These are phyloP conservation scores for Pristionchus japonicus DNA, from an alignment of 2,888 invertebrate species.

Conservation along the genomic window DNA sequence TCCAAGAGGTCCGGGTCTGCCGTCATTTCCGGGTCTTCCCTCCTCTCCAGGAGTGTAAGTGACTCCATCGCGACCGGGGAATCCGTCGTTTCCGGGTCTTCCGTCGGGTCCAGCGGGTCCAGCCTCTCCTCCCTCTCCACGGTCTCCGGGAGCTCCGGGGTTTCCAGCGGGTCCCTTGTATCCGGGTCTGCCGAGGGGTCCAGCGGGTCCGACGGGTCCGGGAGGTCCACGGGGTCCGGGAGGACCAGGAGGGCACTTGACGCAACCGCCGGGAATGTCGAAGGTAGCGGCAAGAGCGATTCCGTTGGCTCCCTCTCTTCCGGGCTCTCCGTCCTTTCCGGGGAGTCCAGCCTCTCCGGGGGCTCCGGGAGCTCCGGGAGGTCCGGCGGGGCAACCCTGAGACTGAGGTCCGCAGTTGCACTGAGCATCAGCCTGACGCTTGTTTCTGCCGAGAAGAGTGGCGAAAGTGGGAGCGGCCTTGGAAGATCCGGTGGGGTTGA, in stretches of 20 bases:
- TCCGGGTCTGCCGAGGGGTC: constrained; percentile 62
- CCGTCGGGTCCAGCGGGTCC: constrained; percentile 43
- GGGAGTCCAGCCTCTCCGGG: constrained; percentile 58
- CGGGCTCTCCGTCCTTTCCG: constrained; percentile 62
- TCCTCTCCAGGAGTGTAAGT: constrained; percentile 42
- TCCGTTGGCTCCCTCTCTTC: constrained; percentile 63
- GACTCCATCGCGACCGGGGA: constrained; percentile 56
- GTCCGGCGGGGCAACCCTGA: constrained; percentile 64
- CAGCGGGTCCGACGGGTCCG: constrained; percentile 59
- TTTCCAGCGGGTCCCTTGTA: constrained; percentile 54
- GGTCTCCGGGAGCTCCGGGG: constrained; percentile 37
- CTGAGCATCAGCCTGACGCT: constrained; percentile 60
- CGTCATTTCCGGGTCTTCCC: constrained; percentile 46
- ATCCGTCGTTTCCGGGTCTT: constrained; percentile 43
- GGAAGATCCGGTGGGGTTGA: constrained; percentile 57
- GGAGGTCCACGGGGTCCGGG: constrained; percentile 61
- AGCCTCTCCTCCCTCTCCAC: constrained; percentile 34
- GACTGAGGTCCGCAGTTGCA: constrained; percentile 65
- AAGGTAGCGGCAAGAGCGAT: constrained; percentile 62
- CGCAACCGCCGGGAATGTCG: constrained; percentile 67
- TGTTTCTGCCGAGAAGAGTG: constrained; percentile 59
- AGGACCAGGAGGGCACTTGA: constrained; percentile 61
- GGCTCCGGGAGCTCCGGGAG: constrained; percentile 65
- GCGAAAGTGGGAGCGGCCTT: constrained; percentile 58
- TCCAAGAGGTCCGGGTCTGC: constrained; percentile 46